Evolutionary conservation across 1,140 invertebrate genomes (phyloP).

Genomic region (Lethocerus indicus): DNA sequence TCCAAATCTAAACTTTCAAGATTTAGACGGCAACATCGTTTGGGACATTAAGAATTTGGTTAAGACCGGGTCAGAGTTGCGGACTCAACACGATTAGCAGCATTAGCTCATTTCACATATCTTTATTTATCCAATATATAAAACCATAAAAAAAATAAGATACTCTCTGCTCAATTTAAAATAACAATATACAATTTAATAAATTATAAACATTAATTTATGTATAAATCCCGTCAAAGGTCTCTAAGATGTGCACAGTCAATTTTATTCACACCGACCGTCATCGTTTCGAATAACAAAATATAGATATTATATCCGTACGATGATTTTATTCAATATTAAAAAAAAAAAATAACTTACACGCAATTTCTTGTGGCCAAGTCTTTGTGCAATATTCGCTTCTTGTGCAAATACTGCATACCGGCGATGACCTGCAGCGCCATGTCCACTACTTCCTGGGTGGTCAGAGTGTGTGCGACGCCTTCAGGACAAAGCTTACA

Average conservation of each 20-base stretch:
- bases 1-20: not conserved
- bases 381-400: constrained; percentile 77
- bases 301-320: not conserved
- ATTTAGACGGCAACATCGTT: not conserved
- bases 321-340: not conserved
- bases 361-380: constrained; percentile 83
- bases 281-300: not conserved
- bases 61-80: not conserved
- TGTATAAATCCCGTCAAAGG: not conserved
- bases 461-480: constrained; percentile 19
- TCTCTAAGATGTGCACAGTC: no score
- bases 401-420: constrained; percentile 75
- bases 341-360: constrained; percentile 35
- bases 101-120: no score
- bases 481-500: constrained; percentile 20
- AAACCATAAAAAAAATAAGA: no score
- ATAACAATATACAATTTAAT: not conserved
- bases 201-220: not conserved
- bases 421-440: constrained; percentile 75
- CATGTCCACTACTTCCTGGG: constrained; percentile 71
- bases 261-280: no score
- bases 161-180: no score
- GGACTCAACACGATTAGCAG: not conserved
- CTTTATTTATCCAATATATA: no score
- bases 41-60: not conserved